phyloP scores from a whole-genome alignment of 1,140 invertebrate genomes.

The Penaeus indicus region DNA sequence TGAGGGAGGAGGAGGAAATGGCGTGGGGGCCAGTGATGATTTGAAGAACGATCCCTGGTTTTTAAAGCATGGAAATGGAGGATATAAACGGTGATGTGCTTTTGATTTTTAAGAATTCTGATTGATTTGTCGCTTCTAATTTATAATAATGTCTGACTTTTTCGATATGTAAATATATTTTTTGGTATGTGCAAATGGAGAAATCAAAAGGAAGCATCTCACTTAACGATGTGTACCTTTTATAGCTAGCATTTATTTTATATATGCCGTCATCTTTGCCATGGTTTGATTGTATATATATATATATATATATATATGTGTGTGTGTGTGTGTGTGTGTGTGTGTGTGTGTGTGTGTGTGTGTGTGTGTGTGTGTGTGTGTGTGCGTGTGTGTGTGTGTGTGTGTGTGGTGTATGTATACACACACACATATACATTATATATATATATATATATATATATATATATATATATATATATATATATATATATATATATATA shows the following conservation, averaged over 20 bases:
- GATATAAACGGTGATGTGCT: too few species aligned
- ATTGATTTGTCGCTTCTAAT: neutral
- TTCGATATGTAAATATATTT: neutral
- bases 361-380: neutral
- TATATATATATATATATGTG: neutral
- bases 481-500: neutral
- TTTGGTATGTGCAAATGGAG: neutral
- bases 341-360: conserved; percentile 20
- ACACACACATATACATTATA: neutral
- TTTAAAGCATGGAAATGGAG: too few species aligned
- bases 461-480: conserved; percentile 20
- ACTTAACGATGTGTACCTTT: neutral
- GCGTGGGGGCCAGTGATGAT: too few species aligned
- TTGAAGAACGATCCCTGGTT: too few species aligned
- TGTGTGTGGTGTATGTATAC: conserved; percentile 4
- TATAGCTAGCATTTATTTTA: neutral
- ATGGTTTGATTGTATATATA: neutral
- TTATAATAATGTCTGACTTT: neutral
- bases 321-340: neutral
- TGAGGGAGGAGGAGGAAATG: too few species aligned
- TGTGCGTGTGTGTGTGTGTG: conserved; percentile 1
- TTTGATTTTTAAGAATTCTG: too few species aligned
- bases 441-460: neutral
- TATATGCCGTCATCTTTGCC: neutral
- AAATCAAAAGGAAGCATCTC: too few species aligned